Base-by-base conservation (phyloP, 2,888 invertebrate genomes). In the Latrodectus hesperus region DNA sequence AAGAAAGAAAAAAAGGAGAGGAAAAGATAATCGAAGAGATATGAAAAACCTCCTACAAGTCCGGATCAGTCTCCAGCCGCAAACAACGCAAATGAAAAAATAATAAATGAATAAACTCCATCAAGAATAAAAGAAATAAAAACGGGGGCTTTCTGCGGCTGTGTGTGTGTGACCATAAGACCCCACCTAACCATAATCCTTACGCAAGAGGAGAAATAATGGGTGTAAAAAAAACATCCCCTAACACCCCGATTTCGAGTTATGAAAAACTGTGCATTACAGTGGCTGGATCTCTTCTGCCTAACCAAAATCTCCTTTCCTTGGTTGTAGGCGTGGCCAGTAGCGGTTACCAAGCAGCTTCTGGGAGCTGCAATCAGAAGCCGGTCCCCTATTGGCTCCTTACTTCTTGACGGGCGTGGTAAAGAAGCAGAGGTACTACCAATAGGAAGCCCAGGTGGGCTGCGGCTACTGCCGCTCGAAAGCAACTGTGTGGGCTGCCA, bases 381-480 rank as follows among this genome's bases (percentile, higher is more conserved):
- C 86, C 26, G 81, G 67, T 64, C 77, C 72, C 76, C 76, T 71
- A 86, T 86, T 86, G 86, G 86, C 86, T 86, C 86, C 86, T 65
- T 76, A 76, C 81, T 76, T 65, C 71, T 55, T 16, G 60, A 67
- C 76, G 76, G 86, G 86, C 86, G 86, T 81, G 86, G 86, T 81
- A 71, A 67, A 86, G 81, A 53, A 86, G 81, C 86, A 53, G n/a
- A 14, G 52, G 71, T 76, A 76, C 81, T 86, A 71, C 86, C 86
- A 86, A 86, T 86, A 86, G 76, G 86, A 53, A 86, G 86, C 86
- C 77, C 55, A 60, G 86, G 81, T 86, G 86, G 86, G 86, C 86
- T 73, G 81, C 65, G 81, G 78, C 85, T 80, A 76, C 85, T 53
- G 75, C 85, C 75, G 71, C 49, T 65, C 74, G 86, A 52, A 17